phyloP scores from a whole-genome alignment of 2,797 vertebrate genomes.

The Chelonia mydas region DNA sequence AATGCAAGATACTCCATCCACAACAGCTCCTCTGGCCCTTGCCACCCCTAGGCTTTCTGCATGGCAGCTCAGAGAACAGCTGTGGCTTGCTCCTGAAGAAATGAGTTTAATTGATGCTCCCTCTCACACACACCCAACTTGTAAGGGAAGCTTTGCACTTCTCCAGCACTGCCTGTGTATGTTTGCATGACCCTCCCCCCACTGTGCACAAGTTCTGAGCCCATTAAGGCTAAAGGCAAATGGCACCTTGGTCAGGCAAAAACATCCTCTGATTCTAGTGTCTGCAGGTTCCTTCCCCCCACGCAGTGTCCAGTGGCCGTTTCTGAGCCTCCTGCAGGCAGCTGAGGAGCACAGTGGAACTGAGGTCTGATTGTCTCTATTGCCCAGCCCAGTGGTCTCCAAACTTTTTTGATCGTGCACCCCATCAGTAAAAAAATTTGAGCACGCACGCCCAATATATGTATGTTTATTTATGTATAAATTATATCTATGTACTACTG shows the following conservation, averaged over 20 bases:
- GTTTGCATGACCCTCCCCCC: not conserved
- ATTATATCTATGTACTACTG: no score
- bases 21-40: not conserved
- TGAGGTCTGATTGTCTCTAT: not conserved
- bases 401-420: no score
- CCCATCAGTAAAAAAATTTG: no score
- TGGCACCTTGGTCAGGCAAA: not conserved
- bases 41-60: not conserved
- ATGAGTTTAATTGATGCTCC: not conserved
- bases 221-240: not conserved
- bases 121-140: not conserved
- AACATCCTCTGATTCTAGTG: not conserved
- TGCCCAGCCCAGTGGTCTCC: not conserved
- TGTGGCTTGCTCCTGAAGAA: not conserved
- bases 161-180: not conserved
- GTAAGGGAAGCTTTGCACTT: not conserved
- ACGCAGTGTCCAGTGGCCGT: not conserved
- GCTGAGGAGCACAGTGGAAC: fast-evolving
- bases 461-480: no score
- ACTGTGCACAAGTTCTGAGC: not conserved
- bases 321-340: not conserved
- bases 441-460: no score
- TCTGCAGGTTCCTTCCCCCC: not conserved
- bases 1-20: not conserved
- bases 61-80: not conserved